Conservation (phyloP, 2,888 invertebrate genomes). For the Macaria notata region DNA sequence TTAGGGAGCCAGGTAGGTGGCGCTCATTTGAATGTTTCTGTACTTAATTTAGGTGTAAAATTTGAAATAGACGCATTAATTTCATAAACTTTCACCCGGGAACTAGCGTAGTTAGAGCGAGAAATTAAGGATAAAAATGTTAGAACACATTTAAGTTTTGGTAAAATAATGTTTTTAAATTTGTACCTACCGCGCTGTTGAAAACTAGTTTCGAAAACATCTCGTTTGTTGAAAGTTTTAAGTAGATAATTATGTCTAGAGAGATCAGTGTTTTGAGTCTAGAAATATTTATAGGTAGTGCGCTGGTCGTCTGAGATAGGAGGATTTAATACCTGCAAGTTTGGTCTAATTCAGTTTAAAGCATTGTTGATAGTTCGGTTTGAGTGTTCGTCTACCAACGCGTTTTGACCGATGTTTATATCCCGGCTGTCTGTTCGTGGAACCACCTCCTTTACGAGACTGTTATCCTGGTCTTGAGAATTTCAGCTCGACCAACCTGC, state of each 20-base stretch:
- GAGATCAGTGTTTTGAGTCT: constrained; percentile 4
- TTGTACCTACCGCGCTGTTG: not conserved
- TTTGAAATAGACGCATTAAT: constrained; percentile 20
- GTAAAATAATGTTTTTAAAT: not conserved
- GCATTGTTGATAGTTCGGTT: constrained; percentile 40
- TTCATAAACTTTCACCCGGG: constrained; percentile 13
- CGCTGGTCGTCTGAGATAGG: constrained; percentile 7
- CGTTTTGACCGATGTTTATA: constrained; percentile 52
- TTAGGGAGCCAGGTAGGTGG: constrained; percentile 19
- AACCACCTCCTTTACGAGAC: constrained; percentile 72
- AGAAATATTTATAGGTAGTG: constrained; percentile 4
- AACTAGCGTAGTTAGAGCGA: constrained; percentile 3
- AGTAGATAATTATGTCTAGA: not conserved
- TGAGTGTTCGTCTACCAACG: constrained; percentile 44
- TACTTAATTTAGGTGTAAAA: constrained; percentile 18
- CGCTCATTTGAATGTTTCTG: constrained; percentile 14
- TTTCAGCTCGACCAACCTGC: constrained; percentile 75
- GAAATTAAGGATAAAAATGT: not conserved
- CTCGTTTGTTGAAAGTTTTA: not conserved
- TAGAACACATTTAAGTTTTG: not conserved
- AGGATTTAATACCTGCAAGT: constrained; percentile 21
- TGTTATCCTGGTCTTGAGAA: constrained; percentile 64
- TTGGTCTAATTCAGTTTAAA: constrained; percentile 31
- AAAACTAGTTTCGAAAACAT: constrained; percentile 1
- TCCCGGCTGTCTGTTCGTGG: constrained; percentile 44